Evolutionary conservation across 2,888 invertebrate species (phyloP), one percentile per base, ranked within the genome.

Genomic region (Protonemura montana): DNA sequence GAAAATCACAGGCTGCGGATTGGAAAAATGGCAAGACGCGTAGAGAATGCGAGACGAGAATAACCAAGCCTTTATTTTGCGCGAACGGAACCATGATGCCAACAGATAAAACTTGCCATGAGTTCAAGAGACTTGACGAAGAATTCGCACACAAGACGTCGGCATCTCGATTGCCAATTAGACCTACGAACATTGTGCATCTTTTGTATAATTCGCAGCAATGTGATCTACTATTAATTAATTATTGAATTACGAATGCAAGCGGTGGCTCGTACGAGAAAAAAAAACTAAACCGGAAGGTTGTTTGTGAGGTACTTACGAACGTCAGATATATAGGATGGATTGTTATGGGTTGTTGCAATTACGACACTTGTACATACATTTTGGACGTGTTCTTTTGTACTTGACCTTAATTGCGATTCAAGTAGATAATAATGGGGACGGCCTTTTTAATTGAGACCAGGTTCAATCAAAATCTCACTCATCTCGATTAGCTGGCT

Each of bases 361-460:
- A 78, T 78, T 78, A 78, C 78, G 28, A 78, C 78, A 78, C 78
- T 78, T 78, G 26, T 29, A 81, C 29, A 81, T n/a, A 30, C 30
- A 29, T 30, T 81, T 81, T 16, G 81, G 29, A 81, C n/a, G 30
- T 81, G 30, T 81, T 81, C 78, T 78, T 28, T 78, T 78, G 78
- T 78, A 81, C 30, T 81, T 81, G 81, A 81, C 81, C 81, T 30
- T 81, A 81, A 81, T 81, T 81, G 81, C 81, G 28, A 28, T 81
- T 7, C 81, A 81, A 81, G 81, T 30, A 28, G 26, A n/a, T 29
- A 81, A 29, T 81, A 81, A 81, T 81, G 81, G 30, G 81, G 81
- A 30, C 81, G 81, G 30, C 81, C 81, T 29, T 81, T 29, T 81
- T 81, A 81, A 30, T 30, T 30, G 81, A 81, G 28, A 28, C 28